A percentile compares a stretch with the other conserved stretches of the same genome.
phyloP scores from a whole-genome alignment of 1,140 invertebrate genomes.

The Aphidius gifuensis region DNA sequence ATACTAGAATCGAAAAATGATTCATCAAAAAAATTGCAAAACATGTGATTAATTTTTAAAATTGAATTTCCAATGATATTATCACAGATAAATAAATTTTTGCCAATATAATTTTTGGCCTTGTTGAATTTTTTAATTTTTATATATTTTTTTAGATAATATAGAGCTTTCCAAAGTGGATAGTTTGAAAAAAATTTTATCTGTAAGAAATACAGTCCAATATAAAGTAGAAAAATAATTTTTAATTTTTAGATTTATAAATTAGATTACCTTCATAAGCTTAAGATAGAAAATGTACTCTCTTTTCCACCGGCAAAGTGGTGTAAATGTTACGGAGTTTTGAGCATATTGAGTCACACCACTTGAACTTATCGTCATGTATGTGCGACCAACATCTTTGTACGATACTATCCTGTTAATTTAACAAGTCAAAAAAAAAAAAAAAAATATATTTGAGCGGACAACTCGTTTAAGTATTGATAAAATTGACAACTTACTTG shows the following conservation, averaged over 20 bases:
- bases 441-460: constrained; percentile 3
- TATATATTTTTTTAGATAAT: constrained; percentile 76
- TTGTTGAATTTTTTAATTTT: constrained; percentile 64
- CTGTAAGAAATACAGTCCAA: no score
- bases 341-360: constrained; percentile 68
- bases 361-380: constrained; percentile 65
- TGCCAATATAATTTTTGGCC: constrained; percentile 60
- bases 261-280: constrained; percentile 58
- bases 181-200: constrained; percentile 72
- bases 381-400: constrained; percentile 61
- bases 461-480: constrained; percentile 29
- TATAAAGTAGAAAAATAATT: constrained; percentile 17
- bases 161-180: constrained; percentile 79
- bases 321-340: constrained; percentile 66
- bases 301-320: constrained; percentile 66
- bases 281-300: constrained; percentile 68
- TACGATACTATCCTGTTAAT: constrained; percentile 63
- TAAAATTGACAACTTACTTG: constrained; percentile 43
- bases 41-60: constrained; percentile 68
- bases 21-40: constrained; percentile 62
- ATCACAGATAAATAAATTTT: constrained; percentile 72
- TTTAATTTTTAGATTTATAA: neutral
- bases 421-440: constrained; percentile 4
- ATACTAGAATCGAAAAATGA: constrained; percentile 59
- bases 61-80: constrained; percentile 68